phyloP scores from a whole-genome alignment of 2,113 vertebrate genomes.

The Nannobrachium achirus region DNA sequence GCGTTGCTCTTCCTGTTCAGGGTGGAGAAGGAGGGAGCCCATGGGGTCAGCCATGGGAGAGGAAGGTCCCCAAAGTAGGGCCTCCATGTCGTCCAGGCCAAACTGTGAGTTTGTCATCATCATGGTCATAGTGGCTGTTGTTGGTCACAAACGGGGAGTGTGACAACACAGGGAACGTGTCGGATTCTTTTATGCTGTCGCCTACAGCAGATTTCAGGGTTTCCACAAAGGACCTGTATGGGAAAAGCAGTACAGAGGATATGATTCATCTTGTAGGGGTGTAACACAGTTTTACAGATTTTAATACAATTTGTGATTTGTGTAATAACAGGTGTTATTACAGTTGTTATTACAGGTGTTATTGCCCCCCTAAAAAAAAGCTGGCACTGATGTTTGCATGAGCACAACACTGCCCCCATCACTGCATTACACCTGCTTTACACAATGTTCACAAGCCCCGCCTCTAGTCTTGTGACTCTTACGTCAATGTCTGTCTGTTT shows the following conservation, averaged over 20 bases:
- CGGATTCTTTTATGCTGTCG: slow-evolving; percentile 79
- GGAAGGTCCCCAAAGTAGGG: slow-evolving; percentile 87
- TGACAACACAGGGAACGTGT: slow-evolving; percentile 53
- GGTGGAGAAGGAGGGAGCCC: slow-evolving; percentile 74
- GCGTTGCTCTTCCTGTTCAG: slow-evolving; percentile 60
- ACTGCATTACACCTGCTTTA: slow-evolving; percentile 22
- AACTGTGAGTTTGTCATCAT: slow-evolving; percentile 90
- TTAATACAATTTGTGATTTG: no score
- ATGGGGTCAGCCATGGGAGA: slow-evolving; percentile 92
- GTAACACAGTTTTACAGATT: no score
- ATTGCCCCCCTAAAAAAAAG: neutral
- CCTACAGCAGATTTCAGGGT: slow-evolving; percentile 90
- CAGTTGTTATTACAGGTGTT: no score
- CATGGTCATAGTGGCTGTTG: slow-evolving; percentile 84
- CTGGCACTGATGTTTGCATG: neutral
- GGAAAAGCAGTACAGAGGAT: neutral
- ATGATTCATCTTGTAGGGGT: neutral
- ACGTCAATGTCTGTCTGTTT: slow-evolving; percentile 39
- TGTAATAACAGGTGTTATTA: neutral
- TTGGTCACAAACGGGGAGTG: slow-evolving; percentile 64
- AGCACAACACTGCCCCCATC: slow-evolving; percentile 51
- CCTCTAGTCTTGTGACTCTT: slow-evolving; percentile 41
- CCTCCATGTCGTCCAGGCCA: slow-evolving; percentile 88
- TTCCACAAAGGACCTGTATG: slow-evolving; percentile 86
- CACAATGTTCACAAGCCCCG: slow-evolving; percentile 33